A percentile compares a stretch with the other conserved stretches of the same genome.
phyloP scores from a whole-genome alignment of 1,140 invertebrate genomes.

The Eurosta solidaginis region DNA sequence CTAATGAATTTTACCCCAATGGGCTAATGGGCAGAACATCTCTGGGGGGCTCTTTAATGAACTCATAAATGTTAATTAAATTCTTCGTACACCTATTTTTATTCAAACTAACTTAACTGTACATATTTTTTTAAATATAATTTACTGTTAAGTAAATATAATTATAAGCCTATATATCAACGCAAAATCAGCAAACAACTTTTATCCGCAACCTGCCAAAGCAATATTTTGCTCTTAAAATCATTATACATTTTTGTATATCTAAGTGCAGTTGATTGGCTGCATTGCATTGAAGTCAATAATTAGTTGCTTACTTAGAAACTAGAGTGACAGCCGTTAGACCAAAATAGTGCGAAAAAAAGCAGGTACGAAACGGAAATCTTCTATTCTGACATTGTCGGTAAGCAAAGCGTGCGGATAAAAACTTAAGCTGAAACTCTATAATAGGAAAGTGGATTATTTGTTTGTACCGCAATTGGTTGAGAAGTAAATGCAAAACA shows the following conservation, averaged over 20 bases:
- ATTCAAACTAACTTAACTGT: too few species aligned
- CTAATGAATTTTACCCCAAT: too few species aligned
- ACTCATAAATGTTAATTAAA: too few species aligned
- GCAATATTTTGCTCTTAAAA: neutral
- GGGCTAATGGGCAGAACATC: too few species aligned
- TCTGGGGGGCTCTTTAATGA: too few species aligned
- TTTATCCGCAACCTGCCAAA: neutral
- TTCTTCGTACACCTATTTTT: too few species aligned
- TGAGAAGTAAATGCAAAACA: neutral
- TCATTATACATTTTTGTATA: neutral
- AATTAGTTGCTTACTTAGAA: slow-evolving; percentile 1
- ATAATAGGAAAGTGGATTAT: neutral
- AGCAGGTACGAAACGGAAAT: neutral
- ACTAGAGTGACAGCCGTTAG: slow-evolving; percentile 4
- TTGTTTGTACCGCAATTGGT: neutral
- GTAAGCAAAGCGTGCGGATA: neutral
- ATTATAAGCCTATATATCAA: too few species aligned
- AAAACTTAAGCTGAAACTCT: neutral
- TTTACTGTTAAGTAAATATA: too few species aligned
- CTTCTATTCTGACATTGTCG: neutral
- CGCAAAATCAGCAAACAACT: too few species aligned
- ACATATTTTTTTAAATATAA: too few species aligned
- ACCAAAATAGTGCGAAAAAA: neutral
- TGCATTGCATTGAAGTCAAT: neutral
- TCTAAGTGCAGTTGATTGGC: neutral